phyloP scores from a whole-genome alignment of 2,113 vertebrate species.

The Triplophysa tibetana region DNA sequence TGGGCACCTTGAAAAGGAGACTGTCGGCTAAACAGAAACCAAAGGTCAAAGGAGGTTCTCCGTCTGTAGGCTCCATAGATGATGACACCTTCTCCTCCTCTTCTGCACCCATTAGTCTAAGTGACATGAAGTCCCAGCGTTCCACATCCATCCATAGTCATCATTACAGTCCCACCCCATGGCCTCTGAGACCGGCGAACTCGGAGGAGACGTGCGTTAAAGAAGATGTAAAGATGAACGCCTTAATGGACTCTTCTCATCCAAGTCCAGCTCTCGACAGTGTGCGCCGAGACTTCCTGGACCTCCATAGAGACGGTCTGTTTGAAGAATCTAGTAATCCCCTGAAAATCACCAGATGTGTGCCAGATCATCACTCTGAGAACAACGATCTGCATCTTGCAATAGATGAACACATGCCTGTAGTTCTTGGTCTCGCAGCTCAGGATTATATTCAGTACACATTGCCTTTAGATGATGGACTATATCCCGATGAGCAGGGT shows the following conservation, averaged over 20 bases:
- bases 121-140: conserved; percentile 87
- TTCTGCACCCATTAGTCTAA: conserved; percentile 90
- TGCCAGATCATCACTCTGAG: conserved; percentile 65
- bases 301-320: conserved; percentile 83
- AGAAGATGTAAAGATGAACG: conserved; percentile 90
- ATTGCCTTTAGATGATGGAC: conserved; percentile 98
- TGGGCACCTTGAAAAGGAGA: conserved; percentile 94
- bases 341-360: conserved; percentile 68
- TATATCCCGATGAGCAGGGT: conserved; percentile 84
- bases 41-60: conserved; percentile 85
- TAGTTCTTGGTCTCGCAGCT: conserved; percentile 93
- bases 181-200: conserved; percentile 89
- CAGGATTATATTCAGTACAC: conserved; percentile 99
- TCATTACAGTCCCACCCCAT: conserved; percentile 95
- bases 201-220: conserved; percentile 87
- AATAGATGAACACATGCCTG: conserved; percentile 95
- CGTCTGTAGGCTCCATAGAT: conserved; percentile 80
- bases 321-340: conserved; percentile 81
- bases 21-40: conserved; percentile 93
- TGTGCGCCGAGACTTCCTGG: conserved; percentile 88
- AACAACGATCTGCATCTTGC: conserved; percentile 86
- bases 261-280: conserved; percentile 87
- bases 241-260: conserved; percentile 88
- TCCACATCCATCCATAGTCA: conserved; percentile 89
- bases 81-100: conserved; percentile 90